phyloP scores from a whole-genome alignment of 2,113 vertebrate genomes.

The Cnemophilus loriae region DNA sequence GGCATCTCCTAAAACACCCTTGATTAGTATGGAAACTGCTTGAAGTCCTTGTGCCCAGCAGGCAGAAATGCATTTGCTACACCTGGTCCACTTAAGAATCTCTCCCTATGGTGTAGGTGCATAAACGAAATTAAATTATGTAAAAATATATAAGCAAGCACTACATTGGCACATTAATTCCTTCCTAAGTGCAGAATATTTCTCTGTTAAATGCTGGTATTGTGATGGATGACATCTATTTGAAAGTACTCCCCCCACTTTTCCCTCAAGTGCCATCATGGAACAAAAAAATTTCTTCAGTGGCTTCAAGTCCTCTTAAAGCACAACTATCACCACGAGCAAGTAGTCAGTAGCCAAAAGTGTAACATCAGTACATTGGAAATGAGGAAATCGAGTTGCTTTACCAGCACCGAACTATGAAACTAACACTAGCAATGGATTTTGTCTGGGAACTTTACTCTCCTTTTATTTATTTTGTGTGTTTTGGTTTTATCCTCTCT shows the following conservation, averaged over 20 bases:
- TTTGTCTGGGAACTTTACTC: background rate
- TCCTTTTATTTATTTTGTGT: background rate
- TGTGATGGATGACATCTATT: background rate
- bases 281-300: background rate
- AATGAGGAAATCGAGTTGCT: background rate
- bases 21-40: background rate
- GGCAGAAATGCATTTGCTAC: background rate
- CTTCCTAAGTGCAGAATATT: background rate
- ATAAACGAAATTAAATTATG: background rate
- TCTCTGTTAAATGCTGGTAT: background rate
- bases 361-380: background rate
- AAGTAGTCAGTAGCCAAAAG: background rate
- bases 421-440: background rate
- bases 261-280: background rate
- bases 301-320: background rate
- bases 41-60: background rate
- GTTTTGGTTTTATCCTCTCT: background rate
- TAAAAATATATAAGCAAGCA: background rate
- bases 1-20: background rate
- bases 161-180: background rate
- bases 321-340: background rate
- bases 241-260: background rate
- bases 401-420: background rate
- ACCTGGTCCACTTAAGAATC: background rate
- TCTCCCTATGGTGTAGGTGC: background rate